Base-by-base conservation (phyloP, 2,888 invertebrate species). In the Philaethria dido region DNA sequence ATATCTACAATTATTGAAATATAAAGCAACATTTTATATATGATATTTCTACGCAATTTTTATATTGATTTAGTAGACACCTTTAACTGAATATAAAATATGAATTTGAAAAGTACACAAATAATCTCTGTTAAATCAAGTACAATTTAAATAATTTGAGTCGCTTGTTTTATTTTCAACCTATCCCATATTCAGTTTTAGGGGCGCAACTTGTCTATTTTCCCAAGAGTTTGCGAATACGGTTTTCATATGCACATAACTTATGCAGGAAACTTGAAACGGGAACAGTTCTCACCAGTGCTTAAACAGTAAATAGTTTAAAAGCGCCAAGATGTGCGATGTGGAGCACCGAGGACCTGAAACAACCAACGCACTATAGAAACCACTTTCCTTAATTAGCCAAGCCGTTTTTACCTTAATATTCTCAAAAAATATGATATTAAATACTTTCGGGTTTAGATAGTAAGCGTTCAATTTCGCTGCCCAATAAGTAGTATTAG, bases 261-360 rank as follows among this genome's bases (percentile, higher is more conserved):
- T 66, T 70, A 70, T 70, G 69, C 66, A 69, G 57, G 64, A 66
- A 70, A 66, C 70, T 64, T 64, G 66, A 69, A 70, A 70, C 62
- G 52, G 70, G 66, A 64, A 64, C 68, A 72, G 70, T 71, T 68
- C 81, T 88, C 74, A 89, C 89, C 89, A 87, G 77, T 87, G 79
- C 75, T 79, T 82, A 77, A 81, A 81, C 64, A 87, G 74, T 72
- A 87, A 76, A 81, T 81, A 84, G 76, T 82, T 83, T 77, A 86
- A 76, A 74, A 87, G 72, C 70, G 80, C 74, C 72, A 86, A 72
- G 68, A 84, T 74, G 68, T 82, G 81, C 33, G 85, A 78, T 61
- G 82, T 78, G 44, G 80, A 79, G 59, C 78, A 80, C 69, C 83
- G 80, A 68, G 79, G 73, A 50, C 88, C 89, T 89, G 83, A 3